phyloP scores from a whole-genome alignment of 2,888 invertebrate species.

The Ctenicera cuprea region DNA sequence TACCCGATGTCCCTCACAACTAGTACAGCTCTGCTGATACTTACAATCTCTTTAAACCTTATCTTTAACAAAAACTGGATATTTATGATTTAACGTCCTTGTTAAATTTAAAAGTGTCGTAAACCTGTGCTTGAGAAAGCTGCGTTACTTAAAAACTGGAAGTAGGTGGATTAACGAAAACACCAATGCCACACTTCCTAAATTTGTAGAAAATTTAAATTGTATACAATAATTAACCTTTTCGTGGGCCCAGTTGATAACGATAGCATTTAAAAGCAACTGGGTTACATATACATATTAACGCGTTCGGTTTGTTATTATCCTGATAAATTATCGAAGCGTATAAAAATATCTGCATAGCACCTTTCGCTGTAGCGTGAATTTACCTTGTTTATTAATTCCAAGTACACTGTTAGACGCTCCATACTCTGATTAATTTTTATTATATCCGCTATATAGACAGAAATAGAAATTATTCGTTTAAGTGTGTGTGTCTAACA shows the following conservation, averaged over 20 bases:
- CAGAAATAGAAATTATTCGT: constrained; percentile 2
- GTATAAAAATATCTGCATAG: constrained; percentile 11
- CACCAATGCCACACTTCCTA: constrained; percentile 1
- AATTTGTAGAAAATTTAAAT: background rate
- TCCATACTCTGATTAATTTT: constrained; percentile 29
- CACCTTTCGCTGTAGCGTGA: constrained; percentile 29
- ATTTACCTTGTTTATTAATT: constrained; percentile 24
- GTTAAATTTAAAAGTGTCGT: background rate
- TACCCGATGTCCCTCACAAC: constrained; percentile 22
- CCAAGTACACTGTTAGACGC: constrained; percentile 13
- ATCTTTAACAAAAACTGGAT: constrained; percentile 22
- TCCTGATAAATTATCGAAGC: constrained; percentile 30
- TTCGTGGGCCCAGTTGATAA: constrained; percentile 3
- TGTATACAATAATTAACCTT: background rate
- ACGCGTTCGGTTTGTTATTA: constrained; percentile 2
- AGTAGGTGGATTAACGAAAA: background rate
- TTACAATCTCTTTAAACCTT: constrained; percentile 7
- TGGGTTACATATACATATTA: constrained; percentile 3
- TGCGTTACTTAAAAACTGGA: background rate
- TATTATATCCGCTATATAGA: constrained; percentile 24
- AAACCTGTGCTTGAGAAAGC: background rate
- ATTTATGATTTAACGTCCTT: constrained; percentile 9
- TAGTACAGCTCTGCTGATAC: background rate
- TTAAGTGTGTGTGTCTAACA: background rate
- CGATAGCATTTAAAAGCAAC: constrained; percentile 5